Conservation (phyloP, 2,888 invertebrate genomes). For the Caenorhabditis becei region DNA sequence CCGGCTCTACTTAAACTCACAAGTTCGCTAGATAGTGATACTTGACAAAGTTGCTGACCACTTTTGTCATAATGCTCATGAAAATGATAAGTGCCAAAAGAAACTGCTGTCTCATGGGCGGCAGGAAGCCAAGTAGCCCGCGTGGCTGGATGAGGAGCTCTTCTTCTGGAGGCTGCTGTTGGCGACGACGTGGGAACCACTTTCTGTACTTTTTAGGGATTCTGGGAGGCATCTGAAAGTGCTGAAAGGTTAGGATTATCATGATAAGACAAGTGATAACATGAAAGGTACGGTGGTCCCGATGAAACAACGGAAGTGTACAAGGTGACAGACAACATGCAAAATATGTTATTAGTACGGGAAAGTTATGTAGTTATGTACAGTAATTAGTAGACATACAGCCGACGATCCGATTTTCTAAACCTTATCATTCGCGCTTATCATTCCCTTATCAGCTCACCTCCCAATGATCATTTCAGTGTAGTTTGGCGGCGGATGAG, state of each 20-base stretch:
- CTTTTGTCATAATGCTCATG: neutral
- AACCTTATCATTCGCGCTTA: neutral
- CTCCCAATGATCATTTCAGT: too few relatives aligned
- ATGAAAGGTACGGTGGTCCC: too few relatives aligned
- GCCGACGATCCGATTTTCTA: neutral
- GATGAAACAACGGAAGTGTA: too few relatives aligned
- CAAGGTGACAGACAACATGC: too few relatives aligned
- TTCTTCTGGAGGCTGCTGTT: neutral
- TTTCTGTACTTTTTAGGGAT: neutral
- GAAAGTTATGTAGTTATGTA: too few relatives aligned
- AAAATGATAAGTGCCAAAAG: neutral
- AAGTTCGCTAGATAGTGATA: neutral
- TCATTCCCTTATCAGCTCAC: neutral
- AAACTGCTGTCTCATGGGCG: neutral
- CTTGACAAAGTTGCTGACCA: neutral
- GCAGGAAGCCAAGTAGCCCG: conserved; percentile 1
- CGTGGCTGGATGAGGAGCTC: neutral
- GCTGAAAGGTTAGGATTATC: neutral
- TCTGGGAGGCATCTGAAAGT: neutral
- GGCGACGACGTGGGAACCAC: neutral
- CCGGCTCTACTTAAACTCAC: neutral
- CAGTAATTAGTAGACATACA: conserved; percentile 1
- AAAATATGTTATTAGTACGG: too few relatives aligned
- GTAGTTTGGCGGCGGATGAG: too few relatives aligned
- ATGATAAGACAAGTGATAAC: neutral